These are phyloP conservation scores for Gastrophysa polygoni DNA, from an alignment of 2,888 invertebrate genomes.

Conservation along the genomic window DNA sequence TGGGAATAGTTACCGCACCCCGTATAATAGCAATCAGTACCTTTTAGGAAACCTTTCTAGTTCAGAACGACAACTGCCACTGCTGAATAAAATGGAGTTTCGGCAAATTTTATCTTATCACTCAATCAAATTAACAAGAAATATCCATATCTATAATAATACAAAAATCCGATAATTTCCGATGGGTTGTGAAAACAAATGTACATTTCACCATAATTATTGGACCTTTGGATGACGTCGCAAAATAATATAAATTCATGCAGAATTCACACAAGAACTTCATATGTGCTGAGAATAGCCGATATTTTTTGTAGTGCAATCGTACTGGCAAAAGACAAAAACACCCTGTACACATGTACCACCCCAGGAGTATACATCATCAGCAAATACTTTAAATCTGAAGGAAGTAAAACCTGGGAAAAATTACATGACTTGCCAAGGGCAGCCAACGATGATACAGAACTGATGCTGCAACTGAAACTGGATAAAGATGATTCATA, in stretches of 20 bases:
- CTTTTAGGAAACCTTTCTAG: neutral
- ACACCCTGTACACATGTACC: constrained; percentile 72
- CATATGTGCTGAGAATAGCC: too few relatives aligned
- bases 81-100: neutral
- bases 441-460: constrained; percentile 72
- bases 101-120: neutral
- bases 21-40: neutral
- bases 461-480: constrained; percentile 81
- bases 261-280: too few relatives aligned
- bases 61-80: neutral
- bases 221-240: too few relatives aligned
- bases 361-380: constrained; percentile 66
- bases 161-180: neutral
- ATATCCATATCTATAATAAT: neutral
- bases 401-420: constrained; percentile 66
- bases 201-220: too few relatives aligned
- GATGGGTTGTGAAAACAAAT: too few relatives aligned
- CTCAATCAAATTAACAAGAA: neutral
- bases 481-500: constrained; percentile 81
- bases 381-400: constrained; percentile 57
- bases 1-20: neutral
- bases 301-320: constrained; percentile 65
- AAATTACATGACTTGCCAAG: constrained; percentile 68
- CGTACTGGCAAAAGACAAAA: constrained; percentile 71
- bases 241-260: too few relatives aligned